Percentiles rank a stretch among this genome's conserved stretches.
Conservation (phyloP, 2,888 invertebrate species). For the Drosophila demipolita region DNA sequence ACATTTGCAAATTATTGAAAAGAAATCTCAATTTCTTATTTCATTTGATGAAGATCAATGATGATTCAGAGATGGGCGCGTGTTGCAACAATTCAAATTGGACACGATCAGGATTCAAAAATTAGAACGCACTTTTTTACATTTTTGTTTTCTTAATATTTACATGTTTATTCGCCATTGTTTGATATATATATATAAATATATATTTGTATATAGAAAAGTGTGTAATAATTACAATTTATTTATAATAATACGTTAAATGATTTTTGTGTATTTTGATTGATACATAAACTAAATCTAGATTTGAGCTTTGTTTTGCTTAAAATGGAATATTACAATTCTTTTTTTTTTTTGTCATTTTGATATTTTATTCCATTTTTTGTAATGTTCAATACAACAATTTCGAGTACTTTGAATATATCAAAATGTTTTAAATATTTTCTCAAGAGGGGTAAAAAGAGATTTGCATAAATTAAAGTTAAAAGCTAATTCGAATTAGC, state of each 20-base stretch:
- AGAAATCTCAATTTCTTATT: constrained; percentile 13
- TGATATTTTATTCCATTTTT: neutral
- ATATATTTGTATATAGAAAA: neutral
- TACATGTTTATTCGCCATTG: neutral
- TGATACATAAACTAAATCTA: neutral
- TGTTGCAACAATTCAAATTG: neutral
- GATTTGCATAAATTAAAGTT: neutral
- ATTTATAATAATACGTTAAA: neutral
- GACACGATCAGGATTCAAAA: constrained; percentile 6
- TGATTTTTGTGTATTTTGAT: neutral
- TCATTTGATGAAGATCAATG: constrained; percentile 22
- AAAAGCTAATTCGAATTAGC: constrained; percentile 1
- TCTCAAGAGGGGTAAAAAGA: neutral
- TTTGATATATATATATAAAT: neutral
- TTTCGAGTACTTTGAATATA: neutral
- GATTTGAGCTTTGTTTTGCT: constrained; percentile 3
- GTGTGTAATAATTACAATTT: neutral
- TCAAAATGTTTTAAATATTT: neutral
- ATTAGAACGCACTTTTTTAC: neutral
- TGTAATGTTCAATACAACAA: neutral
- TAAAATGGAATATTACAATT: constrained; percentile 8
- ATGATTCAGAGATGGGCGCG: constrained; percentile 11
- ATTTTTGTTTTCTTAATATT: neutral
- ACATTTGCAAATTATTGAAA: constrained; percentile 56
- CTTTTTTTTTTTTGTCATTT: neutral